Evolutionary conservation across 1,140 invertebrate genomes (phyloP).

Genomic region (Drosophila equinoxialis): DNA sequence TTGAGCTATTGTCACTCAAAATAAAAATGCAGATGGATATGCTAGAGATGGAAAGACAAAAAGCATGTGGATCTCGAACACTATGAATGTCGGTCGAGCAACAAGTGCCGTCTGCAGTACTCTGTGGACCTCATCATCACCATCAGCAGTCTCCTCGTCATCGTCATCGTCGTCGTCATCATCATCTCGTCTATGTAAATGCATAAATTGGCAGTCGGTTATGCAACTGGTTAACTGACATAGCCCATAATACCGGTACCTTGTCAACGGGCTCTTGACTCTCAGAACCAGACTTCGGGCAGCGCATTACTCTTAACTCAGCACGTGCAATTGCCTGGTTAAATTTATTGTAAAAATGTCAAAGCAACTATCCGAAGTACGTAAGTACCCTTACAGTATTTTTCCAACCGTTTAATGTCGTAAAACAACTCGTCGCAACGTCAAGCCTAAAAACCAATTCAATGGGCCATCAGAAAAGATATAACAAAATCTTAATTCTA

Average conservation of each 20-base stretch:
- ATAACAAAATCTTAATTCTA: no score
- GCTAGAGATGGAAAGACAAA: not conserved
- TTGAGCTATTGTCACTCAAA: conserved; percentile 10
- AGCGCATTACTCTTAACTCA: conserved; percentile 27
- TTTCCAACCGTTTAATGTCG: no score
- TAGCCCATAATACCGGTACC: conserved; percentile 61
- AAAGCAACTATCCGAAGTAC: not conserved
- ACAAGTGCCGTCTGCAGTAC: conserved; percentile 42
- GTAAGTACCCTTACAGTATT: no score
- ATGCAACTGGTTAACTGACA: conserved; percentile 42
- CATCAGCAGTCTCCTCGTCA: not conserved
- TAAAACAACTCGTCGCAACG: no score
- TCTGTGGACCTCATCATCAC: conserved; percentile 35
- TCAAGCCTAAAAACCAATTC: no score
- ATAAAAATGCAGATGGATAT: conserved; percentile 1
- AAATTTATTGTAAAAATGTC: conserved; percentile 64
- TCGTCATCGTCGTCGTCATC: conserved; percentile 1
- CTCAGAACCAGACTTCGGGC: conserved; percentile 19
- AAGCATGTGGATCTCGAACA: conserved; percentile 1
- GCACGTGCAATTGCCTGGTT: conserved; percentile 70
- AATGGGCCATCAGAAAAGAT: no score
- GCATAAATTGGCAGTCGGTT: conserved; percentile 53
- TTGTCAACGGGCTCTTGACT: conserved; percentile 57
- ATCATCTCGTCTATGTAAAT: conserved; percentile 35
- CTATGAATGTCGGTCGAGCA: conserved; percentile 54